These are phyloP conservation scores for Acanthococcus lagerstroemiae DNA, from an alignment of 2,888 invertebrate species.

Conservation along the genomic window DNA sequence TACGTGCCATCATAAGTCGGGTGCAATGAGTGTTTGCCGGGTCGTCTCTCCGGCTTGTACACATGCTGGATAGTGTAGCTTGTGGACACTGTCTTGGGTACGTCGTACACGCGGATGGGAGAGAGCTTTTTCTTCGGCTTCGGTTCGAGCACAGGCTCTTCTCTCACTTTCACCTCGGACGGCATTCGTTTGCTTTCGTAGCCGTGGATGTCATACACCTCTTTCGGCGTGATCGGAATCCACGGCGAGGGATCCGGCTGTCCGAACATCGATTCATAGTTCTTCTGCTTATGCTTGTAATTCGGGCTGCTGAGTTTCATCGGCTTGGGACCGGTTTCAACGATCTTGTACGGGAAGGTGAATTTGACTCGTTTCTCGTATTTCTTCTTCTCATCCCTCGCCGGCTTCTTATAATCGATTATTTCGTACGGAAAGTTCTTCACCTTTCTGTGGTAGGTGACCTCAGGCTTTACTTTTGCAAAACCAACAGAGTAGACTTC, in stretches of 20 bases:
- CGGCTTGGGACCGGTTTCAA: not conserved
- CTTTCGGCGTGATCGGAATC: constrained; percentile 32
- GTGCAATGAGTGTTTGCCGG: not conserved
- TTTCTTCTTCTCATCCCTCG: constrained; percentile 1
- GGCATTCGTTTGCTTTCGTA: not conserved
- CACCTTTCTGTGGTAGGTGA: not conserved
- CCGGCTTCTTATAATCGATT: not conserved
- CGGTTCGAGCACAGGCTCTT: not conserved
- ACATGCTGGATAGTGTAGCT: constrained; percentile 17
- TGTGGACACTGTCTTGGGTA: constrained; percentile 10
- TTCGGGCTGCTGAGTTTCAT: not conserved
- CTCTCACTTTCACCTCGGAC: not conserved
- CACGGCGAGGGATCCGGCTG: constrained; percentile 32
- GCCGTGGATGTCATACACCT: constrained; percentile 23
- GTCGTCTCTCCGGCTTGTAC: not conserved
- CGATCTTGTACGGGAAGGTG: constrained; percentile 4
- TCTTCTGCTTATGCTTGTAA: not conserved
- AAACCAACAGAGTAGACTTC: not conserved
- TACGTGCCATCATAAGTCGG: not conserved
- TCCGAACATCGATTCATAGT: not conserved
- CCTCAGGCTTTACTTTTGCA: constrained; percentile 2
- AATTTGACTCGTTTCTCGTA: not conserved
- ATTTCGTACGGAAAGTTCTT: not conserved
- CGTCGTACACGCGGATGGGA: constrained; percentile 8
- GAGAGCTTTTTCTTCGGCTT: not conserved